Percentiles rank a stretch among this genome's conserved stretches.
phyloP scores from a whole-genome alignment of 2,888 invertebrate species.

The Ennomos fuscantarius region DNA sequence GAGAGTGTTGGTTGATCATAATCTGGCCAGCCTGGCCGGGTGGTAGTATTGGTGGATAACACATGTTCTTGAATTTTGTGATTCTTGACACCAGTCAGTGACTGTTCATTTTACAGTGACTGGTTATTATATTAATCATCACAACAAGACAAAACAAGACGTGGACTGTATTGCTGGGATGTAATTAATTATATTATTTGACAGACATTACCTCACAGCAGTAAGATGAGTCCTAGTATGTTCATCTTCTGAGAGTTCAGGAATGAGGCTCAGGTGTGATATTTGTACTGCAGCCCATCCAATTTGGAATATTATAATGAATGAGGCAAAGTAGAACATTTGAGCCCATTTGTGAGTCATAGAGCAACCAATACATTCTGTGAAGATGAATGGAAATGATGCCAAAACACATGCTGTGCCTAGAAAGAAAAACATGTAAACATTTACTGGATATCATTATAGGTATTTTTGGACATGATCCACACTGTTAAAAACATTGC shows the following conservation, averaged over 20 bases:
- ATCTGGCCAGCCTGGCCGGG: too few species aligned
- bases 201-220: conserved; percentile 86
- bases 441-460: not conserved
- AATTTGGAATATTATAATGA: conserved; percentile 94
- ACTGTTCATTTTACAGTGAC: too few species aligned
- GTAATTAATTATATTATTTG: too few species aligned
- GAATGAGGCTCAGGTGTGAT: conserved; percentile 95
- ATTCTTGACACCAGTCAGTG: too few species aligned
- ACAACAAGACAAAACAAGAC: too few species aligned
- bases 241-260: conserved; percentile 90
- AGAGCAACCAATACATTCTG: conserved; percentile 89
- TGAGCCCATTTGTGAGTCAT: conserved; percentile 87
- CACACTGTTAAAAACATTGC: too few species aligned
- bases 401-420: conserved; percentile 90
- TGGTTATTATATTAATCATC: too few species aligned
- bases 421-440: conserved; percentile 58
- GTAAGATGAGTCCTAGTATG: conserved; percentile 91
- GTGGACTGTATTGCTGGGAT: too few species aligned
- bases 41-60: too few species aligned
- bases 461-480: too few species aligned
- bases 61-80: too few species aligned
- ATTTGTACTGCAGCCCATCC: conserved; percentile 97
- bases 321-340: conserved; percentile 90
- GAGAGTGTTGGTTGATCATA: too few species aligned
- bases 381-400: conserved; percentile 95